A percentile compares a stretch with the other conserved stretches of the same genome.
Conservation (phyloP, 1,140 invertebrate species). For the Brachionus plicatilis region DNA sequence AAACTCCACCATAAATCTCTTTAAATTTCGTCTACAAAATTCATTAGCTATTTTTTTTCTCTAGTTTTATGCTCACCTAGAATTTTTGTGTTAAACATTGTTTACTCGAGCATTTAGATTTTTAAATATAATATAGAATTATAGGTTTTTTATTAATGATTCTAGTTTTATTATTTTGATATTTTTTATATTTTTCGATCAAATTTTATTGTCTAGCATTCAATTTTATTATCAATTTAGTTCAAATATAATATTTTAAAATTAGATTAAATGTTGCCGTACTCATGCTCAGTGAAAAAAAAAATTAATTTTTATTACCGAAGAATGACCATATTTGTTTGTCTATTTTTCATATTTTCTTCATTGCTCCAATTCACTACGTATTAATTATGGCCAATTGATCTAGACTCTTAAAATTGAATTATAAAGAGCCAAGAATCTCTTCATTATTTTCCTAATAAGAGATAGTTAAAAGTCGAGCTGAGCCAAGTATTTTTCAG, state of each 20-base stretch:
- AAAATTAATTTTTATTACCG: neutral
- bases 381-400: neutral
- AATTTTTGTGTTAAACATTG: conserved; percentile 3
- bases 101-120: conserved; percentile 30
- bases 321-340: neutral
- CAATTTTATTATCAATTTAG: conserved; percentile 35
- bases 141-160: neutral
- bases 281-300: neutral
- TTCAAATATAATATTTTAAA: conserved; percentile 26
- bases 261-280: conserved; percentile 22
- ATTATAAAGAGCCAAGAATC: neutral
- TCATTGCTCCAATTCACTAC: neutral
- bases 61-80: neutral
- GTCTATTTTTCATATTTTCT: neutral
- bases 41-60: neutral
- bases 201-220: conserved; percentile 23
- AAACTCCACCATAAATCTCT: neutral
- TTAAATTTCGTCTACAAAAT: neutral
- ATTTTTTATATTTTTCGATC: neutral
- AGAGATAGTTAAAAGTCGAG: neutral
- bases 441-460: neutral
- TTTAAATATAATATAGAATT: conserved; percentile 6
- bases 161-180: neutral
- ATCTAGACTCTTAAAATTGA: neutral
- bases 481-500: neutral